A percentile compares a stretch with the other conserved stretches of the same genome.
Conservation (phyloP, 2,888 invertebrate species). For the Salticus scenicus region DNA sequence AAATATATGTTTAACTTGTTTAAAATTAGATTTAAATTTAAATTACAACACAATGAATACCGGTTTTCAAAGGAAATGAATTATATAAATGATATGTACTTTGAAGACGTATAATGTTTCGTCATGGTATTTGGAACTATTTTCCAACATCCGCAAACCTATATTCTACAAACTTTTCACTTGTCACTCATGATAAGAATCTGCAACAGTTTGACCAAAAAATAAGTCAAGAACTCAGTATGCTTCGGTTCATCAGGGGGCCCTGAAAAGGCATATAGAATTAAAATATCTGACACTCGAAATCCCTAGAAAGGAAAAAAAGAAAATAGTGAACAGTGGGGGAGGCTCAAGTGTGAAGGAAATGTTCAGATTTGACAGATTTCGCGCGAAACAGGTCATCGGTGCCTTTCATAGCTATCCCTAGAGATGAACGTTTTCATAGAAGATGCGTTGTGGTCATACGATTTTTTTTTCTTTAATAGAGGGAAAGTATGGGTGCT, state of each 20-base stretch:
- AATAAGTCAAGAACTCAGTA: constrained; percentile 41
- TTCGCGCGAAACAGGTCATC: constrained; percentile 33
- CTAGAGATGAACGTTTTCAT: neutral
- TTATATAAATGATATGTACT: too few species aligned
- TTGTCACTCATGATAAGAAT: neutral
- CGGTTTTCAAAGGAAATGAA: too few species aligned
- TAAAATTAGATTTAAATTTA: too few species aligned
- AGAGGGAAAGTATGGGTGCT: neutral
- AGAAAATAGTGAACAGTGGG: constrained; percentile 38
- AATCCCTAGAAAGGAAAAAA: constrained; percentile 18
- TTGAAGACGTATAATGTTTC: too few species aligned
- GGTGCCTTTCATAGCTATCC: neutral
- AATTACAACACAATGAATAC: too few species aligned
- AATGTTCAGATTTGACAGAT: constrained; percentile 26
- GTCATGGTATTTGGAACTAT: too few species aligned
- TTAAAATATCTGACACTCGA: constrained; percentile 27
- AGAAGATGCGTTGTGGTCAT: neutral
- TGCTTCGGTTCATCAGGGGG: constrained; percentile 35
- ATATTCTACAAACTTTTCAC: neutral
- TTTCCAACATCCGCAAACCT: neutral
- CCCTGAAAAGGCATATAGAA: neutral
- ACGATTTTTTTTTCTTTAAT: neutral
- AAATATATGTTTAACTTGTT: too few species aligned
- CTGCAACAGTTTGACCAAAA: neutral
- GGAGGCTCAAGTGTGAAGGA: constrained; percentile 48